A percentile compares a stretch with the other conserved stretches of the same genome.
Evolutionary conservation across 2,888 invertebrate species (phyloP).

Genomic region (Rhagonycha lutea): DNA sequence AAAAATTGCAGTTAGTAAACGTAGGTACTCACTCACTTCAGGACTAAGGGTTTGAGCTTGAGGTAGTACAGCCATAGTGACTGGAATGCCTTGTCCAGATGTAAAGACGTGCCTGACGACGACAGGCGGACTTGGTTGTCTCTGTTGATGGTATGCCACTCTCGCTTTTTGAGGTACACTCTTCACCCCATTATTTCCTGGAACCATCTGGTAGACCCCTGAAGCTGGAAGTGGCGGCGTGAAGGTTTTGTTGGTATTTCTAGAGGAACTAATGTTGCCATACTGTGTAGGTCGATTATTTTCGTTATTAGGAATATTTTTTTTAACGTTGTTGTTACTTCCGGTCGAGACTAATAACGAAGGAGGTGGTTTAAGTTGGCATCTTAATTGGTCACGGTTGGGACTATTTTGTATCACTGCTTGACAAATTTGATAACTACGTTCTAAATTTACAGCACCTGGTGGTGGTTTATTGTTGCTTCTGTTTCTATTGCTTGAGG

Average conservation of each 20-base stretch:
- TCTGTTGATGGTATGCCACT: constrained; percentile 59
- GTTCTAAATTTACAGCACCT: constrained; percentile 88
- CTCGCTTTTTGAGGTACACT: constrained; percentile 49
- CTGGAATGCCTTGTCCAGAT: constrained; percentile 61
- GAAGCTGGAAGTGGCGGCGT: constrained; percentile 53
- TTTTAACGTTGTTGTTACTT: constrained; percentile 38
- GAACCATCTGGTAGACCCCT: constrained; percentile 46
- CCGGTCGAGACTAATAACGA: constrained; percentile 66
- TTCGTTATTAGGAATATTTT: constrained; percentile 40
- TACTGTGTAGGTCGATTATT: constrained; percentile 52
- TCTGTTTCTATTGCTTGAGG: constrained; percentile 56
- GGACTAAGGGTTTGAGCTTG: constrained; percentile 54
- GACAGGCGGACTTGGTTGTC: constrained; percentile 65
- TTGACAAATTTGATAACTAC: constrained; percentile 93
- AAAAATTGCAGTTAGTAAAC: background rate
- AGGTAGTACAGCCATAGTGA: constrained; percentile 61
- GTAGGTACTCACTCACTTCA: constrained; percentile 50
- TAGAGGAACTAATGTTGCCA: constrained; percentile 52
- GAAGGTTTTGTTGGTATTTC: constrained; percentile 50
- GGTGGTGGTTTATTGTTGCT: constrained; percentile 79
- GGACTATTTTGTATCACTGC: constrained; percentile 94
- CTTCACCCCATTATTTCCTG: constrained; percentile 53
- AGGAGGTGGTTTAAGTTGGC: constrained; percentile 85
- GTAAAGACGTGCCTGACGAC: constrained; percentile 66
- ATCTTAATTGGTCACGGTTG: constrained; percentile 83